These are phyloP conservation scores for Galago senegalensis DNA, from an alignment of 2,797 vertebrate species.

Conservation along the genomic window DNA sequence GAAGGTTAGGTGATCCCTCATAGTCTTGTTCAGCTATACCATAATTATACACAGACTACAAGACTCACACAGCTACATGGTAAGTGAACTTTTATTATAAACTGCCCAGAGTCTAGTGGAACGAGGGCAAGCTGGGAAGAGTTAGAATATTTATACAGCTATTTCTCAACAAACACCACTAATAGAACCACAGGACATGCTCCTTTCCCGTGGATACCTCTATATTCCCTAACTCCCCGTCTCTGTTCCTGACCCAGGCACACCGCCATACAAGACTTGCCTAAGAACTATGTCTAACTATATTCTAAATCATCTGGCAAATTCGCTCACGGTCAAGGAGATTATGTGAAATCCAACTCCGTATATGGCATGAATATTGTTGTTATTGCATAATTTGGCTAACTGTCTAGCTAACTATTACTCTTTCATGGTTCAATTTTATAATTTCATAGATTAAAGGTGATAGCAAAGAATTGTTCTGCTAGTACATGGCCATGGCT, in stretches of 20 bases:
- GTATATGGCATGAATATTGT: neutral
- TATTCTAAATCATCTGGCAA: neutral
- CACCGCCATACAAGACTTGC: neutral
- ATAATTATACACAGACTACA: neutral
- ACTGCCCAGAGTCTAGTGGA: neutral
- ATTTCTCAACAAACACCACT: neutral
- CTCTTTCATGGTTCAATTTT: neutral
- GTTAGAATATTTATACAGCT: neutral
- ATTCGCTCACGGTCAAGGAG: slow-evolving; percentile 7
- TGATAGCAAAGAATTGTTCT: neutral
- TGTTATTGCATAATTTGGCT: slow-evolving; percentile 22
- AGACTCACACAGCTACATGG: neutral
- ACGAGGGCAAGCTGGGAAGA: neutral
- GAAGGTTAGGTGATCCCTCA: neutral
- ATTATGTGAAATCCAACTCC: neutral
- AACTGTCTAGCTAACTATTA: slow-evolving; percentile 19
- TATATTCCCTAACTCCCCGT: neutral
- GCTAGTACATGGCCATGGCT: neutral
- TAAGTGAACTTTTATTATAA: slow-evolving; percentile 43
- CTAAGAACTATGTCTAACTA: neutral
- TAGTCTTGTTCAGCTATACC: neutral
- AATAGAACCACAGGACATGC: neutral
- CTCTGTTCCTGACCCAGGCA: neutral
- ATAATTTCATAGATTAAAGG: neutral
- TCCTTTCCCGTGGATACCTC: neutral